A percentile compares a stretch with the other conserved stretches of the same genome.
These are phyloP conservation scores for Rhynchomys soricoides DNA, from an alignment of 2,113 vertebrate species.

Conservation along the genomic window DNA sequence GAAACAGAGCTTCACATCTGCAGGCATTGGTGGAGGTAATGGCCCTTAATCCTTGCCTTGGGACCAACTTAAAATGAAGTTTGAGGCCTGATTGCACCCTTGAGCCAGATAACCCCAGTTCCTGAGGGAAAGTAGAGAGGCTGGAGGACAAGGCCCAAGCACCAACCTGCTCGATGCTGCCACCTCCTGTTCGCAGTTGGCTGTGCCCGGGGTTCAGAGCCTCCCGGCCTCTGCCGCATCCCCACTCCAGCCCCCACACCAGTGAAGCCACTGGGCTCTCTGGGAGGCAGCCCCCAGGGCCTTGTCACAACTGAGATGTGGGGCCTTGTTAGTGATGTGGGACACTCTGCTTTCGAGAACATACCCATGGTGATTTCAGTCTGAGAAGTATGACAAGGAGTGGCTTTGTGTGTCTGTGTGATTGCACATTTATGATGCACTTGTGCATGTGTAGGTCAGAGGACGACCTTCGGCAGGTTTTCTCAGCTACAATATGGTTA, in stretches of 20 bases:
- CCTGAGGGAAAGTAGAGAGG: not conserved
- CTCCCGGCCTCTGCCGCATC: not conserved
- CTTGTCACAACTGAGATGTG: not conserved
- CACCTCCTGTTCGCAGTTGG: not conserved
- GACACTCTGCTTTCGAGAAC: not conserved
- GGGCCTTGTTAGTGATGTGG: not conserved
- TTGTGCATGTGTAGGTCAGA: not conserved
- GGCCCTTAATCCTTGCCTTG: not conserved
- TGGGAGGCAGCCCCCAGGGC: not conserved
- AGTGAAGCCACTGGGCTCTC: not conserved
- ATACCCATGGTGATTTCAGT: not conserved
- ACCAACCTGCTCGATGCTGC: not conserved
- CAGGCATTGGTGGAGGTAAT: not conserved
- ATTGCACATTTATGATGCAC: too few relatives aligned
- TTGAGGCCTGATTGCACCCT: not conserved
- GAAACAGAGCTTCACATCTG: not conserved
- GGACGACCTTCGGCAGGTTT: not conserved
- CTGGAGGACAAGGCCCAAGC: not conserved
- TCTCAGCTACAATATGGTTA: not conserved
- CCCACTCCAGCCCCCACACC: not conserved
- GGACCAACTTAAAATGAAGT: not conserved
- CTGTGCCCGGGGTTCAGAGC: not conserved
- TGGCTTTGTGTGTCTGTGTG: not conserved
- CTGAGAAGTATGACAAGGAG: not conserved
- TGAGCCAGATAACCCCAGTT: not conserved